Conservation (phyloP, 1,140 invertebrate genomes). For the Cephus cinctus region DNA sequence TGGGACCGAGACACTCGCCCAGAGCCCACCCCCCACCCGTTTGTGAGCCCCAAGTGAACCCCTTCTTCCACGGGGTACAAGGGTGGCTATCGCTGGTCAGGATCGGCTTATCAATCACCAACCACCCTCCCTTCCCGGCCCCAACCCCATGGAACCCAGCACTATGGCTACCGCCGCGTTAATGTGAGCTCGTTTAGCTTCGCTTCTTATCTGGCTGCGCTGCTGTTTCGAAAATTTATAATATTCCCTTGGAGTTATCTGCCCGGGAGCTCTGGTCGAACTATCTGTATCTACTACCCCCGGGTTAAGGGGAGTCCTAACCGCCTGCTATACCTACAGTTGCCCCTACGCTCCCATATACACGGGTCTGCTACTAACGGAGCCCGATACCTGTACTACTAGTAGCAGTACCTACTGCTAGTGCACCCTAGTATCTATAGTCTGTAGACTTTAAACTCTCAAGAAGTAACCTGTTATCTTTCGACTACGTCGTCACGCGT, state of each 20-base stretch:
- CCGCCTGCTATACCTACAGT: no score
- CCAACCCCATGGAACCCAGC: slow-evolving; percentile 9
- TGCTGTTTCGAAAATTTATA: slow-evolving; percentile 31
- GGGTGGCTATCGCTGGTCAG: slow-evolving; percentile 26
- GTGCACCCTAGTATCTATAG: no score
- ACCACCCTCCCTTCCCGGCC: not conserved
- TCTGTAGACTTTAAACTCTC: no score
- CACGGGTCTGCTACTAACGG: no score
- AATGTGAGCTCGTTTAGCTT: slow-evolving; percentile 34
- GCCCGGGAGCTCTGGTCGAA: no score
- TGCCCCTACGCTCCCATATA: no score
- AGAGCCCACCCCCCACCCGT: no score
- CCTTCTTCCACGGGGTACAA: not conserved
- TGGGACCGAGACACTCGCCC: slow-evolving; percentile 15
- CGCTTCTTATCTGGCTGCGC: slow-evolving; percentile 25
- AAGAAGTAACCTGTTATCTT: slow-evolving; percentile 7
- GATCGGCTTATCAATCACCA: slow-evolving; percentile 41
- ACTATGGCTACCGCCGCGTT: slow-evolving; percentile 22
- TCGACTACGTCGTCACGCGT: slow-evolving; percentile 14
- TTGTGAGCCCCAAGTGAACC: not conserved
- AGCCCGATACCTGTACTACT: no score
- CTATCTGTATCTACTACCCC: no score
- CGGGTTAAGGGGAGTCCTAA: no score
- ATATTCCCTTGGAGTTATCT: slow-evolving; percentile 25
- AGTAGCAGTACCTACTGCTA: no score